Conservation (phyloP, 2,888 invertebrate genomes). For the Entomobrya proxima region DNA sequence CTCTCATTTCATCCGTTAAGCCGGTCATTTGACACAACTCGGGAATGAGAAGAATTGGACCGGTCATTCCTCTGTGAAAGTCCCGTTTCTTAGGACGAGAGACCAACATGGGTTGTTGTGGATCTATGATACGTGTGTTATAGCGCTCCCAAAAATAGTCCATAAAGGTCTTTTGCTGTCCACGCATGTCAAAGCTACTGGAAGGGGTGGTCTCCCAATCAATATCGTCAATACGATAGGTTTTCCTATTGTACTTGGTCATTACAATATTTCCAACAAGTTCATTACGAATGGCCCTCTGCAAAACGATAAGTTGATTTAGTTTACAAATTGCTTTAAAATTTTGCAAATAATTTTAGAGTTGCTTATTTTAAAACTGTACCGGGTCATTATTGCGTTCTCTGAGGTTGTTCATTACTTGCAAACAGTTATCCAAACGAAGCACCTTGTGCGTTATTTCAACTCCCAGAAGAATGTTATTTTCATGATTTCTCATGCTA, state of each 20-base stretch:
- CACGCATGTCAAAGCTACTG: conserved; percentile 31
- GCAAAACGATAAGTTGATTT: conserved; percentile 18
- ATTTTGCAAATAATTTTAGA: too few species aligned
- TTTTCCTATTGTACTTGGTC: conserved; percentile 55
- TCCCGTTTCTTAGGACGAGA: conserved; percentile 73
- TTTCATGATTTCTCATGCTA: conserved; percentile 89
- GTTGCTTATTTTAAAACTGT: not conserved
- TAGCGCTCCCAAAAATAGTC: conserved; percentile 74
- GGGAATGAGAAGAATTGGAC: conserved; percentile 84
- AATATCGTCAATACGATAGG: conserved; percentile 54
- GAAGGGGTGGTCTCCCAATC: conserved; percentile 29
- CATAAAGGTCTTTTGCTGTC: not conserved
- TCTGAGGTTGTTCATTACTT: conserved; percentile 79
- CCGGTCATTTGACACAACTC: conserved; percentile 94
- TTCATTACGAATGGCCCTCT: conserved; percentile 38
- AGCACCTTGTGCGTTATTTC: conserved; percentile 92
- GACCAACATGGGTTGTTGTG: conserved; percentile 70
- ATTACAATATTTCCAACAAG: conserved; percentile 51
- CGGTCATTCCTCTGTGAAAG: conserved; percentile 70
- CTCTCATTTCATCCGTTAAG: conserved; percentile 88
- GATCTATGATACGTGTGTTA: conserved; percentile 16
- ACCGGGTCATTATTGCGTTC: conserved; percentile 38
- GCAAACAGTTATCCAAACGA: conserved; percentile 85
- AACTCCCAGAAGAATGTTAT: conserved; percentile 85
- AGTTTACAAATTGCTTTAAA: too few species aligned